Evolutionary conservation across 2,888 invertebrate species (phyloP), one percentile per base, ranked within the genome.

Genomic region (Graphium colonna): DNA sequence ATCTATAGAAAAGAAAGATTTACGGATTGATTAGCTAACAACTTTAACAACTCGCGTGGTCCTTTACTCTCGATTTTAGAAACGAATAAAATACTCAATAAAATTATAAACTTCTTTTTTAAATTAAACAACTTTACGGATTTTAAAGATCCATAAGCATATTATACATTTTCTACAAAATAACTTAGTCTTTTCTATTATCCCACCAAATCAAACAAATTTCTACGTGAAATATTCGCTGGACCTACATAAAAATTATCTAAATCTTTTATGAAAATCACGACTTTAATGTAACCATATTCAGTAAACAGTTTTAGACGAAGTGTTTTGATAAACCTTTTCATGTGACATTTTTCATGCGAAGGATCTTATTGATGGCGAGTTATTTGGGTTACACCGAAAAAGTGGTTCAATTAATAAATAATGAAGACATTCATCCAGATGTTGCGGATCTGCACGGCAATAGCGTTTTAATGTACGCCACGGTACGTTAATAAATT

Each of bases 391-490:
- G 85, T 3, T 56, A 77, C 15, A 65, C 74, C 1, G 48, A 52
- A 1, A 68, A 67, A 47, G 82, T 90, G 15, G 71, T 76, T 2
- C 67, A 77, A 51, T 69, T 90, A 16, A 63, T 91, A 21, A 81
- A 80, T 48, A 77, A 80, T 45, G 56, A 65, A 12, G 68, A 82
- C 40, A 71, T 91, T 9, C 65, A 89, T 64, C 87, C 91, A 1
- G 85, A 92, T 62, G 58, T 92, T 12, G 68, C 86, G 1, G 92
- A 92, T 64, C 67, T 73, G 9, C 75, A 75, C 62, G 92, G 92
- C 9, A 92, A 92, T 64, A 82, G 87, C 8, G 89, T 85, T 10
- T 41, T 92, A 8, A 90, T 91, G 75, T 92, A 90, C 58, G 92
- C 92, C n/a, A 66, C 81, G 5, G 84, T 89, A 56, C 21, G 79